A percentile compares a stretch with the other conserved stretches of the same genome.
These are phyloP conservation scores for Zeuzera pyrina DNA, from an alignment of 2,888 invertebrate genomes.

Conservation along the genomic window DNA sequence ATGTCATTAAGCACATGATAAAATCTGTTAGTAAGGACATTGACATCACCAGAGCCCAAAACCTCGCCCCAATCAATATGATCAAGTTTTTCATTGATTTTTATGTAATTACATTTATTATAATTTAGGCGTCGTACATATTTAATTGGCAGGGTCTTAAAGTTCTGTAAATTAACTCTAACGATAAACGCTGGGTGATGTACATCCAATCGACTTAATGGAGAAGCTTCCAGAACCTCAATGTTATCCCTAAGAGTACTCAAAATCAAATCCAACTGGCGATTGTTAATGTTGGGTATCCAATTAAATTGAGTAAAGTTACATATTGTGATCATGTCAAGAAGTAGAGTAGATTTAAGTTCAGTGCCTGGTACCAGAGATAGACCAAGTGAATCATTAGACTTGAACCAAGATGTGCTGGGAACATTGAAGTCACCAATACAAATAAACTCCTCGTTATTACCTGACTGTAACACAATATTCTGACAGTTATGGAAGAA, in stretches of 20 bases:
- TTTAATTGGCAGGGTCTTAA: no score
- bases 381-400: background rate
- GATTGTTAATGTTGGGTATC: background rate
- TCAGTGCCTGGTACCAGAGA: background rate
- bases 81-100: no score
- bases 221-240: no score
- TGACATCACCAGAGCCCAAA: no score
- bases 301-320: background rate
- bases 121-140: no score
- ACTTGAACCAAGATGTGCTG: background rate
- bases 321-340: no score
- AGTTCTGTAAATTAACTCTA: no score
- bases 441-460: background rate
- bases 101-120: no score
- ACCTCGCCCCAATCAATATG: no score
- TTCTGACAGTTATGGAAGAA: no score
- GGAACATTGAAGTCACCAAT: background rate
- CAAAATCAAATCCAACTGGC: background rate
- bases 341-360: background rate
- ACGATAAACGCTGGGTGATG: conserved; percentile 1
- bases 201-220: background rate
- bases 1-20: no score
- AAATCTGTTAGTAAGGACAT: no score
- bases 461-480: background rate
- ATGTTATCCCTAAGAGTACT: background rate